Evolutionary conservation across 1,140 invertebrate species (phyloP).

Genomic region (Sitodiplosis mosellana): DNA sequence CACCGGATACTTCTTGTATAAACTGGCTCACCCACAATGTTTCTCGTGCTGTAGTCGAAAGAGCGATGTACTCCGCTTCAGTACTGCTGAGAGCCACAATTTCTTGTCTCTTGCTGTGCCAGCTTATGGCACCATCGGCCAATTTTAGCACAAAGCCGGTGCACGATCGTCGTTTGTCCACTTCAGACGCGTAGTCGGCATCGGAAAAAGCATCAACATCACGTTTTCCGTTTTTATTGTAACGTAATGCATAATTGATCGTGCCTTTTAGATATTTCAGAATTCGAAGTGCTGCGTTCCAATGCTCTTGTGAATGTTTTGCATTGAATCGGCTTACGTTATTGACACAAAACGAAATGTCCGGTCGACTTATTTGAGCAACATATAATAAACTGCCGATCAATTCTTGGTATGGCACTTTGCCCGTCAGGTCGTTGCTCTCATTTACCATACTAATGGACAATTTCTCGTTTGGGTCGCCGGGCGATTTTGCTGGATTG

Average conservation of each 20-base stretch:
- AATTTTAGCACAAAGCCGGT: neutral
- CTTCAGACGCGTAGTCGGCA: slow-evolving; percentile 19
- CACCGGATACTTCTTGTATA: neutral
- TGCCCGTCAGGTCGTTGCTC: slow-evolving; percentile 1
- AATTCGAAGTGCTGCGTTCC: slow-evolving; percentile 7
- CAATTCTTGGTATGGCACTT: slow-evolving; percentile 7
- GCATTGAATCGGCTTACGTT: slow-evolving; percentile 9
- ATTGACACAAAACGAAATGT: slow-evolving; percentile 15
- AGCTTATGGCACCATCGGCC: slow-evolving; percentile 4
- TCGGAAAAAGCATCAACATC: slow-evolving; percentile 10
- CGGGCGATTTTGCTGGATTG: slow-evolving; percentile 11
- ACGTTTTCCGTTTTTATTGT: neutral
- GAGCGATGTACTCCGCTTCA: slow-evolving; percentile 21
- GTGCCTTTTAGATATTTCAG: slow-evolving; percentile 14
- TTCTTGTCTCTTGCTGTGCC: slow-evolving; percentile 19
- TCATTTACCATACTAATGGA: slow-evolving; percentile 7
- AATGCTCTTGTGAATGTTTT: slow-evolving; percentile 5
- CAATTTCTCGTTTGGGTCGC: slow-evolving; percentile 12
- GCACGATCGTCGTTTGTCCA: slow-evolving; percentile 14
- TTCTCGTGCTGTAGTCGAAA: slow-evolving; percentile 11
- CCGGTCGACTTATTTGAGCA: slow-evolving; percentile 13
- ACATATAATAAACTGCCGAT: slow-evolving; percentile 18
- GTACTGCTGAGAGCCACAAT: slow-evolving; percentile 20
- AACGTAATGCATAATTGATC: neutral
- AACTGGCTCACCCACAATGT: slow-evolving; percentile 14